Percentiles rank a stretch among this genome's conserved stretches.
Conservation (phyloP, 2,888 invertebrate genomes). For the Cosmia trapezina region DNA sequence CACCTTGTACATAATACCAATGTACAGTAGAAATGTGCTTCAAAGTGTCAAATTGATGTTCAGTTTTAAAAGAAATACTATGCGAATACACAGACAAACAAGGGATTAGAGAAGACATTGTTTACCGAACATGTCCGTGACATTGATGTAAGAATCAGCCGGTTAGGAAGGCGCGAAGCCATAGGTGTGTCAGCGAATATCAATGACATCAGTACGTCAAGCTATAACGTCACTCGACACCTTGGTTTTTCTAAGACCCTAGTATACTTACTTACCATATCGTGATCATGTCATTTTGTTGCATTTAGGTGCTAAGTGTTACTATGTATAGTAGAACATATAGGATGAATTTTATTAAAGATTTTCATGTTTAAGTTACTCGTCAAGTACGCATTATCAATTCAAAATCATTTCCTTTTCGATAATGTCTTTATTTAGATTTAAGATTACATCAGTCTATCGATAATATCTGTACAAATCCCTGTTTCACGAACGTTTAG, state of each 20-base stretch:
- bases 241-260: constrained; percentile 12
- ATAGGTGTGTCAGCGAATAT: constrained; percentile 26
- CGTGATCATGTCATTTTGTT: constrained; percentile 36
- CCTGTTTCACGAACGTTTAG: background rate
- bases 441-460: background rate
- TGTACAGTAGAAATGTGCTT: background rate
- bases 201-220: constrained; percentile 43
- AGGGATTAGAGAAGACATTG: background rate
- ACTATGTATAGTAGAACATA: constrained; percentile 1
- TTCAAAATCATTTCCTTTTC: constrained; percentile 5
- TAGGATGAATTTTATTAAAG: background rate
- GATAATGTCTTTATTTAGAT: constrained; percentile 14
- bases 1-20: too few relatives aligned
- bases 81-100: too few relatives aligned
- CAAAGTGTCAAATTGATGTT: background rate
- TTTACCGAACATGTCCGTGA: constrained; percentile 22
- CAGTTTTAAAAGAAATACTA: background rate
- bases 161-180: constrained; percentile 37
- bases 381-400: background rate
- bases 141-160: constrained; percentile 39
- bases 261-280: background rate
- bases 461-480: background rate
- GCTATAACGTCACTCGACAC: constrained; percentile 39
- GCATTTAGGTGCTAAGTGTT: constrained; percentile 2
- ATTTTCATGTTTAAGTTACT: background rate